Base-by-base conservation (phyloP, 2,113 vertebrate genomes). In the Protobothrops mucrosquamatus region DNA sequence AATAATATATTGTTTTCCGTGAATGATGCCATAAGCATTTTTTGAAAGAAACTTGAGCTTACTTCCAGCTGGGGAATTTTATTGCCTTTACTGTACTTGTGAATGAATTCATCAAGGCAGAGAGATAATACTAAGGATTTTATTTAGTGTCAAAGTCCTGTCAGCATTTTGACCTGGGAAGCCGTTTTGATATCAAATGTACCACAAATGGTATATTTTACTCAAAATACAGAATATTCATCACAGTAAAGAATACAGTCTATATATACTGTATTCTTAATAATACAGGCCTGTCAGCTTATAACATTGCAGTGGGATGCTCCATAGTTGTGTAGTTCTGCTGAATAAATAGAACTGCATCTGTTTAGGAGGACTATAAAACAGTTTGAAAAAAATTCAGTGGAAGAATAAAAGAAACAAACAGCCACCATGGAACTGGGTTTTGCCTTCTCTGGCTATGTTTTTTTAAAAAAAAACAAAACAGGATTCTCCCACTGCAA, bases 1-100 rank as follows among this genome's bases (percentile, higher is more conserved):
- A 96, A 94, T 94, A 97, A 93, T 92, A 94, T 91, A 90, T 93
- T 95, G 96, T 95, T 96, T 92, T 91, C 87, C 46, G 23, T 85
- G 90, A 95, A 95, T 96, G 95, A 96, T 96, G 22, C 97, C 96
- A 96, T 97, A 94, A 96, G 64, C 94, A 95, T 95, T 93, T 87
- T 91, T n/a, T 55, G 39, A 59, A 59, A 85, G 57, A 55, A 90
- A 93, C 91, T 93, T 94, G 92, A 96, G 96, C 93, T 95, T 93
- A 96, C 93, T 96, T 96, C 85, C 95, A 96, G 95, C 93, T 96
- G 93, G 95, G 93, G 95, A 96, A 94, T 95, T 96, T 96, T 96
- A 96, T 96, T 96, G 96, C 93, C 90, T 95, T 86, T 90, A 92
- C n/a, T 55, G 43, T 92, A 94, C n/a, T 52, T 97, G 92, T 92